Evolutionary conservation across 1,140 invertebrate genomes (phyloP), one percentile per base, ranked within the genome.

Genomic region (Bombyx mandarina): DNA sequence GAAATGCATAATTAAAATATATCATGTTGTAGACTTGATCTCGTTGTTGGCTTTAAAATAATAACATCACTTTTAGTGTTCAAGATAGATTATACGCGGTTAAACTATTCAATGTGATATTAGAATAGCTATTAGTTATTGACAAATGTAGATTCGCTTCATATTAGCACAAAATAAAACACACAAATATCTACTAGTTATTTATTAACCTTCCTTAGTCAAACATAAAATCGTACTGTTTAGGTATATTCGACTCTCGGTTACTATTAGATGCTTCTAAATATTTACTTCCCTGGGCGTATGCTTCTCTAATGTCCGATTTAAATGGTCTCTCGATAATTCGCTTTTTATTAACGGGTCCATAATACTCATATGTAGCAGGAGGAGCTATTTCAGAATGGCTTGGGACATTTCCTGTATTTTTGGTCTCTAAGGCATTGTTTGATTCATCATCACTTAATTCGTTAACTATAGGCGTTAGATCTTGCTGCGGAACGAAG

Each of bases 211-310:
- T 35, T 62, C 47, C 49, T 75, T 61, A 85, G 65, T 79, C 76
- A 59, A 84, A 82, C 26, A 75, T 77, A 62, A 87, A 87, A 60
- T 85, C 82, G 62, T 87, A 87, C 59, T 77, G 63, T 56, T 80
- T 65, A 8, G 76, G 63, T 56, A 87, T 35, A 35, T 35, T 35
- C 26, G 26, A 58, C 51, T 78, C 62, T 44, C 63, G 69, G 35
- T 65, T 68, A 56, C 69, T 76, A 7, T 66, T 56, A 61, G 79
- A 82, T 42, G 65, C 44, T 65, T 93, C 89, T 50, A 95, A 85
- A 73, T 90, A 93, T 67, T 89, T 91, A 5, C 94, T 78, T 8
- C 93, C 93, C 57, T 91, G 92, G 56, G 89, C 89, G 70, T 93
- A 93, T 3, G 91, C 91, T 49, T 91, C 90, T 65, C 88, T 90